Percentiles rank a stretch among this genome's conserved stretches.
Evolutionary conservation across 2,888 invertebrate species (phyloP).

Genomic region (Pomacea canaliculata): DNA sequence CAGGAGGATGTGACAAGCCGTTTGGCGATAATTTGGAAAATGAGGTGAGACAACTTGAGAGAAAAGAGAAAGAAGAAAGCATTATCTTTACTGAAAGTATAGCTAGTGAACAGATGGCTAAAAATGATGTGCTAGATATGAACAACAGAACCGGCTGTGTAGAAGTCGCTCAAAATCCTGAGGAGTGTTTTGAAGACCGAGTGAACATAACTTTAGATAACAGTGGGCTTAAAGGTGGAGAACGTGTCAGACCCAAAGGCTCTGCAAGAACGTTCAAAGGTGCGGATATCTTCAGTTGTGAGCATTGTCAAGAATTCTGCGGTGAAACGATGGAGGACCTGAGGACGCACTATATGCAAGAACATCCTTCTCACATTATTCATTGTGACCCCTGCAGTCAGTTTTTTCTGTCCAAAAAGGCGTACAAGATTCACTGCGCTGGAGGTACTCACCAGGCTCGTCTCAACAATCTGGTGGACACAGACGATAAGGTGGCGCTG

Average conservation of each 20-base stretch:
- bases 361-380: conserved; percentile 52
- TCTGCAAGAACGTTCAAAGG: not conserved
- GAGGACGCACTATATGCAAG: conserved; percentile 55
- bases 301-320: conserved; percentile 8
- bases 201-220: not conserved
- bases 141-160: not conserved
- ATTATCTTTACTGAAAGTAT: not conserved
- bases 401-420: conserved; percentile 54
- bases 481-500: conserved; percentile 30
- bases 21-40: not conserved
- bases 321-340: conserved; percentile 49
- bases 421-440: conserved; percentile 52
- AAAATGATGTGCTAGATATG: not conserved
- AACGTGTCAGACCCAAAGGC: too few relatives aligned
- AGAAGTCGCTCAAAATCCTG: not conserved
- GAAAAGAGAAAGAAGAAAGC: not conserved
- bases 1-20: not conserved
- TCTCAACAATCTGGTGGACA: conserved; percentile 39
- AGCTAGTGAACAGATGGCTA: not conserved
- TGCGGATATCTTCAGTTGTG: conserved; percentile 5
- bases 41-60: not conserved
- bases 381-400: conserved; percentile 59
- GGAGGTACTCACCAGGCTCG: conserved; percentile 56
- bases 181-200: not conserved
- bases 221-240: not conserved